Percentiles rank a stretch among this genome's conserved stretches.
These are phyloP conservation scores for Pseudopipra pipra DNA, from an alignment of 2,113 vertebrate genomes.

Conservation along the genomic window DNA sequence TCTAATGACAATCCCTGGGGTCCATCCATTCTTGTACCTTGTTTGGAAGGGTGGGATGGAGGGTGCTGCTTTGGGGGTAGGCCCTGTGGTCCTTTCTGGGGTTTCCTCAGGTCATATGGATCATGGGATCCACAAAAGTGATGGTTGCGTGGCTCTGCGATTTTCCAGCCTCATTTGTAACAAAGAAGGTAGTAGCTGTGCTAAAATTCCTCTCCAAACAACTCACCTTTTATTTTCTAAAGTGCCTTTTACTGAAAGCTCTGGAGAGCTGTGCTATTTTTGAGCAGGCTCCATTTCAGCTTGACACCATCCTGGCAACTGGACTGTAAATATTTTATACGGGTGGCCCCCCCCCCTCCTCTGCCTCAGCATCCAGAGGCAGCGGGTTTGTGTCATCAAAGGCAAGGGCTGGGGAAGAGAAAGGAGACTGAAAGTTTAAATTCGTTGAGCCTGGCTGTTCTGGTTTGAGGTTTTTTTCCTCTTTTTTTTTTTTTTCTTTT, in stretches of 20 bases:
- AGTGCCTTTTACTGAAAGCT: slow-evolving; percentile 66
- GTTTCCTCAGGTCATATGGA: not conserved
- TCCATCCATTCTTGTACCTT: rapidly evolving
- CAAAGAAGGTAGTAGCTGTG: not conserved
- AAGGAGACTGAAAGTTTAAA: not conserved
- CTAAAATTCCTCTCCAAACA: slow-evolving; percentile 16
- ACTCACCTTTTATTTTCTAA: slow-evolving; percentile 48
- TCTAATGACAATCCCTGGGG: not conserved
- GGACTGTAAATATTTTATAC: slow-evolving; percentile 85
- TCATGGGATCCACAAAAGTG: not conserved
- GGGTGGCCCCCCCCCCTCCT: slow-evolving; percentile 40
- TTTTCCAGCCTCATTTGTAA: not conserved
- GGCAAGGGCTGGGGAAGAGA: not conserved
- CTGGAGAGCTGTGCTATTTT: slow-evolving; percentile 85
- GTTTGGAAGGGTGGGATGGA: not conserved
- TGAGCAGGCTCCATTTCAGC: slow-evolving; percentile 84
- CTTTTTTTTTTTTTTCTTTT: not conserved
- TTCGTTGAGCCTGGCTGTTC: not conserved
- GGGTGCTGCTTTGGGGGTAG: not conserved
- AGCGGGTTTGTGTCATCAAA: not conserved
- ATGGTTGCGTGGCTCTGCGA: not conserved
- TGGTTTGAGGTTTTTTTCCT: not conserved
- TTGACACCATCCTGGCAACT: slow-evolving; percentile 84
- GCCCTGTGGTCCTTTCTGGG: not conserved
- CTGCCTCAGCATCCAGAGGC: slow-evolving; percentile 17